Evolutionary conservation across 2,888 invertebrate genomes (phyloP), one percentile per base, ranked within the genome.

Genomic region (Leucozona laternaria): DNA sequence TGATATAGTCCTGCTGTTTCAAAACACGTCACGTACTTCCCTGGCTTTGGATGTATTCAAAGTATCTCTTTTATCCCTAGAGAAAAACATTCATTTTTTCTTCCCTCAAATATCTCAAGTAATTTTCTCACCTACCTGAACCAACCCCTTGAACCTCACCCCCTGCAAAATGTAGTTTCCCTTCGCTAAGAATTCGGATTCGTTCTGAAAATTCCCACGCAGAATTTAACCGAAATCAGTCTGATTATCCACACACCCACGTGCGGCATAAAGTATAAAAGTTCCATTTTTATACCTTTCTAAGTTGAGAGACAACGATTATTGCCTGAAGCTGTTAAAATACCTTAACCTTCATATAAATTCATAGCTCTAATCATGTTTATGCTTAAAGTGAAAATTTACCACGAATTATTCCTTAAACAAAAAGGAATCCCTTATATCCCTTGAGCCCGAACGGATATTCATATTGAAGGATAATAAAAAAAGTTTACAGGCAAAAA

Each of bases 311-410:
- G 57, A 58, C 70, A 78, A 75, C 62, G 70, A 79, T 20, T 70
- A 57, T 28, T 45, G 75, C 84, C 84, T 50, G 6, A 13, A 58
- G 84, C 50, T 71, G 48, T 53, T 62, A 6, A 71, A 79, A 84
- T 79, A 64, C 53, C 43, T 79, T 31, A 62, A 75, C 79, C 62
- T 40, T 25, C 48, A 70, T 55, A 83, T 73, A 58, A 22, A 50
- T 55, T 28, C 25, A 62, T 64, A 17, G 13, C 17, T 31, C 25
- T 62, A 43, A n/a, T 22, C 62, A 25, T 22, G 22, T 62, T 62
- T 11, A n/a, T 40, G 22, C 28, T 48, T 17, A 4, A 25, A 62
- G 58, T 28, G 43, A 80, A 68, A 73, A 75, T 43, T 25, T 70
- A 17, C 58, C 4, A 34, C 17, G 11, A 10, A 17, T 62, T 62